These are phyloP conservation scores for Helicoverpa armigera DNA, from an alignment of 1,140 invertebrate species.

Conservation along the genomic window DNA sequence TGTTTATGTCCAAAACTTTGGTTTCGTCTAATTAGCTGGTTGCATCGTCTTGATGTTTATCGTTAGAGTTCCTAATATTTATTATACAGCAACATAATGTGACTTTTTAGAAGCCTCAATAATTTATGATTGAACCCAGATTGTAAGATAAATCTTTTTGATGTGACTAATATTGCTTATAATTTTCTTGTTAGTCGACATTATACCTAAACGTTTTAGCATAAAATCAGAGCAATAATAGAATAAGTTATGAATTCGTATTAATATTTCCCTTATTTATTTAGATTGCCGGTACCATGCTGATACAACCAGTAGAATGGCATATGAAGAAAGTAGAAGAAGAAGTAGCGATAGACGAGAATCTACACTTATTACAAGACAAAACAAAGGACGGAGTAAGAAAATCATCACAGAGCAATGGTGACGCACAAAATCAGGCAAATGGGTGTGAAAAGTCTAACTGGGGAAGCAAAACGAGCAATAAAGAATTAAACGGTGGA, in stretches of 20 bases:
- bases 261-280: slow-evolving; percentile 46
- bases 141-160: no score
- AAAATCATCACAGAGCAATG: slow-evolving; percentile 58
- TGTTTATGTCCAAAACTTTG: not conserved
- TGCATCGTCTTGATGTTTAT: no score
- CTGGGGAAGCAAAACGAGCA: slow-evolving; percentile 58
- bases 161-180: no score
- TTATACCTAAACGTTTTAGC: no score
- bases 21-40: no score
- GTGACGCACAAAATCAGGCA: slow-evolving; percentile 50
- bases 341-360: slow-evolving; percentile 73
- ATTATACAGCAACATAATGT: no score
- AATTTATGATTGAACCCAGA: no score
- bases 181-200: no score
- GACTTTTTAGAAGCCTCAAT: no score
- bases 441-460: slow-evolving; percentile 61
- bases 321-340: slow-evolving; percentile 82
- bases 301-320: slow-evolving; percentile 87
- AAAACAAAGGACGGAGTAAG: slow-evolving; percentile 67
- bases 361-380: slow-evolving; percentile 68
- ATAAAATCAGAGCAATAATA: no score
- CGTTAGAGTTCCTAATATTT: no score
- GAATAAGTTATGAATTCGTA: not conserved
- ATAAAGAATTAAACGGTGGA: slow-evolving; percentile 63
- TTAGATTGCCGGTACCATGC: slow-evolving; percentile 78